phyloP scores from a whole-genome alignment of 2,888 invertebrate species.

The Anoncus sp. region DNA sequence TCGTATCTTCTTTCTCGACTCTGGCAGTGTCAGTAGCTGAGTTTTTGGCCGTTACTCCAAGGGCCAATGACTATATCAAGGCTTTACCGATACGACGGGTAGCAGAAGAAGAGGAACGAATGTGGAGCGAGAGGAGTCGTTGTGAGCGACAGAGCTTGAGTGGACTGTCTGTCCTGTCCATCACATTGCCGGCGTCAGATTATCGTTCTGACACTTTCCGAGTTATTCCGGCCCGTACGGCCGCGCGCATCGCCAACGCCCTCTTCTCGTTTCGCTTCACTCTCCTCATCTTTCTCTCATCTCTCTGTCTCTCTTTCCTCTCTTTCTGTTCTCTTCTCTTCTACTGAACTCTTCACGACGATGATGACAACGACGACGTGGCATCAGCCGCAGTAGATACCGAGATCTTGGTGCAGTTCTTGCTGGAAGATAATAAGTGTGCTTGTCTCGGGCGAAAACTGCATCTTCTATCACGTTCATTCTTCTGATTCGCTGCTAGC shows the following conservation, averaged over 20 bases:
- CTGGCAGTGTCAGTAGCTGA: background rate
- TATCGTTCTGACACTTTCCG: constrained; percentile 83
- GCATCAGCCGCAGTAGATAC: constrained; percentile 9
- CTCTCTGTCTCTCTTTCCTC: too few species aligned
- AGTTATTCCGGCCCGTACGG: constrained; percentile 81
- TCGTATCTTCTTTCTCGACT: too few species aligned
- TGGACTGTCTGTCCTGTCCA: constrained; percentile 79
- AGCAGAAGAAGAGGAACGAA: constrained; percentile 54
- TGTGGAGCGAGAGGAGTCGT: constrained; percentile 56
- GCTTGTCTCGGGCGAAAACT: constrained; percentile 16
- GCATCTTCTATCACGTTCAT: constrained; percentile 23
- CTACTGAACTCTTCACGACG: constrained; percentile 48
- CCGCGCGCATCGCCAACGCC: constrained; percentile 58
- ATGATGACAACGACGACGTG: constrained; percentile 49
- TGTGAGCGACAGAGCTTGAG: constrained; percentile 67
- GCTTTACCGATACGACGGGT: background rate
- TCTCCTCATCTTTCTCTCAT: constrained; percentile 51
- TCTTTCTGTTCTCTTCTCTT: constrained; percentile 51
- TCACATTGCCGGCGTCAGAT: constrained; percentile 83
- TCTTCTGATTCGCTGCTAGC: constrained; percentile 23
- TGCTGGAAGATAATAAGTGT: constrained; percentile 39
- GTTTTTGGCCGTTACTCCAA: constrained; percentile 22
- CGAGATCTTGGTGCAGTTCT: constrained; percentile 28
- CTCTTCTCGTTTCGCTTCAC: constrained; percentile 61
- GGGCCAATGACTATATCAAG: constrained; percentile 53